Evolutionary conservation across 1,140 invertebrate species (phyloP).

Genomic region (Dermatophagoides farinae): DNA sequence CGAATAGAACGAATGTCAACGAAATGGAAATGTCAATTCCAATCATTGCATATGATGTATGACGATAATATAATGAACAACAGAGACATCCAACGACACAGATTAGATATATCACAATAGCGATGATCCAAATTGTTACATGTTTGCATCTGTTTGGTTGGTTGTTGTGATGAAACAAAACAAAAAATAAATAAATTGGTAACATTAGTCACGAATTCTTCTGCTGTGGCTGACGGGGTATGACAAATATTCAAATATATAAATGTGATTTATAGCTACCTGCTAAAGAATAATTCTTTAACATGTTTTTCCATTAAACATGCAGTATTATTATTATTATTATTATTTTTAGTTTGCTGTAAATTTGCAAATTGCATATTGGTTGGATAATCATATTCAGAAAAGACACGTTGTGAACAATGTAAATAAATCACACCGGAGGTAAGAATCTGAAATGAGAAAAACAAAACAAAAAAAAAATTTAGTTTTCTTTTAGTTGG

Average conservation of each 20-base stretch:
- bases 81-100: neutral
- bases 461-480: neutral
- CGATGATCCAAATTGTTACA: neutral
- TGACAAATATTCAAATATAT: neutral
- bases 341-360: too few species aligned
- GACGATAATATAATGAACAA: neutral
- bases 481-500: neutral
- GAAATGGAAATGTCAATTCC: neutral
- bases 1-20: neutral
- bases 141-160: neutral
- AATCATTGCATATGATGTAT: neutral
- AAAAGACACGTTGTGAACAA: neutral
- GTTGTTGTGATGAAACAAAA: neutral
- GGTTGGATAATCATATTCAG: conserved; percentile 1
- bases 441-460: neutral
- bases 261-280: neutral
- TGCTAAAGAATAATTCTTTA: neutral
- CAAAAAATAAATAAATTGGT: neutral
- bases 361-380: too few species aligned
- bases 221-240: neutral
- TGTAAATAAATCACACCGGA: neutral
- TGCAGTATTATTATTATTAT: neutral
- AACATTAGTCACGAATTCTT: neutral
- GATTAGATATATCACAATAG: neutral
- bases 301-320: neutral